Conservation (phyloP, 2,888 invertebrate genomes). For the Pherbina coryleti region DNA sequence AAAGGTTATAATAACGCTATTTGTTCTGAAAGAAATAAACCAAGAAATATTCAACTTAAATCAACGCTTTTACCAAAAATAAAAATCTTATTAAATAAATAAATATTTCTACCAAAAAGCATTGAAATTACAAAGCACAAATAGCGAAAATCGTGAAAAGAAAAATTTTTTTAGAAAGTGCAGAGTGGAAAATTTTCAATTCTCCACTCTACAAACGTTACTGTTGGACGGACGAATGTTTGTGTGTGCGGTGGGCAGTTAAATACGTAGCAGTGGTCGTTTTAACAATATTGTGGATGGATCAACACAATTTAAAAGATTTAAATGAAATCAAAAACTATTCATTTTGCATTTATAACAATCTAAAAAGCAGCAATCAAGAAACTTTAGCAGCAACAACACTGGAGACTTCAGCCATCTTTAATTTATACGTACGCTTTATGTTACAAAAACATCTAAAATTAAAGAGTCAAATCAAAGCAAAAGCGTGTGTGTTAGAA, state of each 20-base stretch:
- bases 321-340: conserved; percentile 30
- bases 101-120: background rate
- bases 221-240: background rate
- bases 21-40: background rate
- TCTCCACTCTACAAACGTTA: conserved; percentile 16
- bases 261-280: background rate
- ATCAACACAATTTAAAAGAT: background rate
- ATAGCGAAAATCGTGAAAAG: background rate
- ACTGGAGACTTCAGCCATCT: conserved; percentile 53
- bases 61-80: too few species aligned
- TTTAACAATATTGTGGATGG: conserved; percentile 23
- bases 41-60: background rate
- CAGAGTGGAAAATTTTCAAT: conserved; percentile 21
- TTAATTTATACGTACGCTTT: conserved; percentile 23
- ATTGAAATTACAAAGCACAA: background rate
- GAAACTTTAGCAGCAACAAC: conserved; percentile 46
- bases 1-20: background rate
- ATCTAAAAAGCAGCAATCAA: conserved; percentile 4
- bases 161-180: conserved; percentile 27
- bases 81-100: too few species aligned
- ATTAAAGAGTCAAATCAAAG: conserved; percentile 41
- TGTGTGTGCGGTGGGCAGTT: background rate
- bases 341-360: conserved; percentile 44
- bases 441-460: conserved; percentile 27
- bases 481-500: conserved; percentile 37